Evolutionary conservation across 2,797 vertebrate genomes (phyloP), one percentile per base, ranked within the genome.

Genomic region (Poecilia gillii): DNA sequence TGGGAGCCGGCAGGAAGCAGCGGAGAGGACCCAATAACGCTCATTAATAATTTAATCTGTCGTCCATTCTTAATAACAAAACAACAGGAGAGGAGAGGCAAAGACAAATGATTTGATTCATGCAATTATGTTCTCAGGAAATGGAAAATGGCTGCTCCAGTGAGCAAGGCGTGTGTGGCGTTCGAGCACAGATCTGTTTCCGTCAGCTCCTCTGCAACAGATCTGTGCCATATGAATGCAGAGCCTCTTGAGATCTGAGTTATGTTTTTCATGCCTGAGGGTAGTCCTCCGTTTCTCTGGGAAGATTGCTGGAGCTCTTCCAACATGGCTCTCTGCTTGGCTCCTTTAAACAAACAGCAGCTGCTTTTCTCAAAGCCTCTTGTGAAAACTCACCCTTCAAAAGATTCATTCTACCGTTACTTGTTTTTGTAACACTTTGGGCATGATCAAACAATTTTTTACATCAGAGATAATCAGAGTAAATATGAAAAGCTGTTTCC

Each of bases 81-180:
- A 81, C 79, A 86, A 85, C 49, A 25, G 59, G 41, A 76, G 9
- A 77, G 71, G 9, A 78, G 71, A 49, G 57, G 28, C 66, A 81
- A 72, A 79, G 77, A 80, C 80, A 73, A 84, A 59, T 62, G 45
- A 78, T 75, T 81, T 72, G 76, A 84, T 90, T 89, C 82, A 25
- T 83, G 51, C 81, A 82, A 90, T 91, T 84, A 87, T 62, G 59
- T 82, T 33, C 49, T 86, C 64, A 66, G 76, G 78, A 82, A 85
- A 88, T 81, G 77, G 70, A 84, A 84, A 75, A 47, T 59, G 45
- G 66, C 14, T 59, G 76, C 73, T 77, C 78, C 13, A 41, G 23
- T 75, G 84, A 79, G 49, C 75, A 33, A 62, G 12, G 2, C 14
- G 28, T 62, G 31, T 62, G 59, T 33, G 59, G 14, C 6, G 14